Percentiles rank a stretch among this genome's conserved stretches.
Evolutionary conservation across 2,113 vertebrate genomes (phyloP).

Genomic region (Cercopithecus mona): DNA sequence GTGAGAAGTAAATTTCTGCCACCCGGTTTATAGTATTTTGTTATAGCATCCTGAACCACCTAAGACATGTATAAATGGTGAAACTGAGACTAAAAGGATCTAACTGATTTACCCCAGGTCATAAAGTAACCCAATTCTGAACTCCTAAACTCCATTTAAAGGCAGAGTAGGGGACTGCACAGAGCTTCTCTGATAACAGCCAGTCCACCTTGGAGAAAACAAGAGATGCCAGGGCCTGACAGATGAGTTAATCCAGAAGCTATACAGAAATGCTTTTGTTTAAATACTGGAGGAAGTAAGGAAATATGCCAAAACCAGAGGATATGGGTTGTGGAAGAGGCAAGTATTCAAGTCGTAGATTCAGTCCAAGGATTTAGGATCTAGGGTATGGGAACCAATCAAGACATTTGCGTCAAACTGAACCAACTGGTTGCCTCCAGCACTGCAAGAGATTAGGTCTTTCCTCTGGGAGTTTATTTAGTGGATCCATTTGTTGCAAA

Average conservation of each 20-base stretch:
- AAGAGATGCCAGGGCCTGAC: neutral
- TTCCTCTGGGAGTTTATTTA: neutral
- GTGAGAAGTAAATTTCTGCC: neutral
- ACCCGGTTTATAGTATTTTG: neutral
- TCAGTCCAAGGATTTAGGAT: neutral
- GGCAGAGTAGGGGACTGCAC: fast-evolving
- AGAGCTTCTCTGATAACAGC: neutral
- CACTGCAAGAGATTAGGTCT: neutral
- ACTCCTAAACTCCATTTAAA: neutral
- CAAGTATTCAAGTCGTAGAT: neutral
- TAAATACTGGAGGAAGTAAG: neutral
- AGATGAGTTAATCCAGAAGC: neutral
- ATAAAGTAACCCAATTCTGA: neutral
- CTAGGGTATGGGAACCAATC: neutral
- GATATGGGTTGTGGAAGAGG: neutral
- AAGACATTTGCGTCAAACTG: neutral
- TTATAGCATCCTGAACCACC: neutral
- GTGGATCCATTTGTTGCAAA: neutral
- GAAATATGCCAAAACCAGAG: neutral
- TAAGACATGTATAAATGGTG: neutral
- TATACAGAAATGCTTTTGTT: neutral
- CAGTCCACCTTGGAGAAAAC: neutral
- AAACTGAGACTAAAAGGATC: neutral
- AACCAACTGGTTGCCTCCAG: neutral
- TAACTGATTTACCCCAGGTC: neutral